Percentiles rank a stretch among this genome's conserved stretches.
phyloP scores from a whole-genome alignment of 2,888 invertebrate genomes.

The Elgonia sp. region DNA sequence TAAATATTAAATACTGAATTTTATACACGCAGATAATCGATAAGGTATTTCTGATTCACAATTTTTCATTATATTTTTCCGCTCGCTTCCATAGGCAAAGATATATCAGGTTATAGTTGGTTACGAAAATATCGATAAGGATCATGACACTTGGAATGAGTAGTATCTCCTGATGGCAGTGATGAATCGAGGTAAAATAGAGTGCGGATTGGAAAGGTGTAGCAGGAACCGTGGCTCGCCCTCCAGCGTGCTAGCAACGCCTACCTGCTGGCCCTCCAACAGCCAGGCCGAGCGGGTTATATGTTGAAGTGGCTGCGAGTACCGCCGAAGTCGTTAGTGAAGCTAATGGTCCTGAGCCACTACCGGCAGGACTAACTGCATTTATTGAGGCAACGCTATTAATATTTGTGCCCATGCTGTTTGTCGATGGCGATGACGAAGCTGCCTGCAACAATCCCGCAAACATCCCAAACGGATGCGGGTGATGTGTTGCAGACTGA shows the following conservation, averaged over 20 bases:
- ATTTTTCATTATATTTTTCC: not conserved
- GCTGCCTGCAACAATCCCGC: slow-evolving; percentile 86
- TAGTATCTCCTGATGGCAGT: slow-evolving; percentile 64
- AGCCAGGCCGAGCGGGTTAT: slow-evolving; percentile 95
- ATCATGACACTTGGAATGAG: slow-evolving; percentile 53
- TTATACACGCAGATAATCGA: no score
- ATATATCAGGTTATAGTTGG: slow-evolving; percentile 41
- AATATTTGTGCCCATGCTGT: slow-evolving; percentile 77
- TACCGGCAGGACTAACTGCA: slow-evolving; percentile 87
- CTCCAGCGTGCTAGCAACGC: slow-evolving; percentile 86
- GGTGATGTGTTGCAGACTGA: slow-evolving; percentile 88
- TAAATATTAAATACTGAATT: no score
- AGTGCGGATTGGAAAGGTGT: slow-evolving; percentile 83
- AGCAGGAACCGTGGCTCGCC: slow-evolving; percentile 86
- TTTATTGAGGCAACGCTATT: slow-evolving; percentile 87
- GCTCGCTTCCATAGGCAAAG: slow-evolving; percentile 53
- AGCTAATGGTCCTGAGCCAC: slow-evolving; percentile 85
- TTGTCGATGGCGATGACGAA: slow-evolving; percentile 83
- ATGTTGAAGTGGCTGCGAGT: slow-evolving; percentile 89
- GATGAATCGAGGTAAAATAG: slow-evolving; percentile 72
- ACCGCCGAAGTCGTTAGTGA: slow-evolving; percentile 86
- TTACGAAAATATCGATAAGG: slow-evolving; percentile 57
- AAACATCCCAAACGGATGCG: slow-evolving; percentile 86
- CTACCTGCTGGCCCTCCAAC: slow-evolving; percentile 93
- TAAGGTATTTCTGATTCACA: not conserved